Evolutionary conservation across 2,797 vertebrate species (phyloP).

Genomic region (Rhabdomys pumilio): DNA sequence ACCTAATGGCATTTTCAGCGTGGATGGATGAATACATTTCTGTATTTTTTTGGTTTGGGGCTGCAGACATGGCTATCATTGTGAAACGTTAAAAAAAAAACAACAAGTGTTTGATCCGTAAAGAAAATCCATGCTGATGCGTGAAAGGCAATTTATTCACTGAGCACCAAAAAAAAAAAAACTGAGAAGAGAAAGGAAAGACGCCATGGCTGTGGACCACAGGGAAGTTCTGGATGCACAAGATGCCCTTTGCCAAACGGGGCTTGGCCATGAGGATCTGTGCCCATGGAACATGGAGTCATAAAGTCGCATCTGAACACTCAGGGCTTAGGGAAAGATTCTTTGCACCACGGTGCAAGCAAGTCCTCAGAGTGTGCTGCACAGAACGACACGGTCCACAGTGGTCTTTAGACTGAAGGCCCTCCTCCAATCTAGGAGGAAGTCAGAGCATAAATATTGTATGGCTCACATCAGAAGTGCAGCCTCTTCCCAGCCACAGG

Average conservation of each 20-base stretch:
- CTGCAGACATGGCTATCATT: constrained; percentile 67
- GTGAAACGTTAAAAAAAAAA: constrained; percentile 66
- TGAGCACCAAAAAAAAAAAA: constrained; percentile 22
- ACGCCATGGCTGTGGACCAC: constrained; percentile 10
- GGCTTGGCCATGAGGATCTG: not conserved
- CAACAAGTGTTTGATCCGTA: constrained; percentile 48
- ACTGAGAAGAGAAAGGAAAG: constrained; percentile 29
- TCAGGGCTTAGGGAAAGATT: not conserved
- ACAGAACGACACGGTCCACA: not conserved
- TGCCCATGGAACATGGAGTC: not conserved
- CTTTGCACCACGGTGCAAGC: constrained; percentile 57
- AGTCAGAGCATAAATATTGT: constrained; percentile 71
- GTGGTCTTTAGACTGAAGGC: constrained; percentile 66
- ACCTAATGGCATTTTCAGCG: constrained; percentile 60
- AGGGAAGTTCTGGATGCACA: not conserved
- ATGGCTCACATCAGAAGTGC: constrained; percentile 51
- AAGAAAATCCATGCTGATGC: constrained; percentile 68
- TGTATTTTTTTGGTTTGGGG: constrained; percentile 75
- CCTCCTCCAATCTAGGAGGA: constrained; percentile 65
- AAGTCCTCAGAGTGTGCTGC: not conserved
- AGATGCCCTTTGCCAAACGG: not conserved
- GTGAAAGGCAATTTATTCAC: constrained; percentile 13
- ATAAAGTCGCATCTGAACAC: not conserved
- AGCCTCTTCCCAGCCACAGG: not conserved
- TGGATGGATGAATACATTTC: constrained; percentile 71